Evolutionary conservation across 2,888 invertebrate genomes (phyloP), one percentile per base, ranked within the genome.

Genomic region (Meliscaeva auricollis): DNA sequence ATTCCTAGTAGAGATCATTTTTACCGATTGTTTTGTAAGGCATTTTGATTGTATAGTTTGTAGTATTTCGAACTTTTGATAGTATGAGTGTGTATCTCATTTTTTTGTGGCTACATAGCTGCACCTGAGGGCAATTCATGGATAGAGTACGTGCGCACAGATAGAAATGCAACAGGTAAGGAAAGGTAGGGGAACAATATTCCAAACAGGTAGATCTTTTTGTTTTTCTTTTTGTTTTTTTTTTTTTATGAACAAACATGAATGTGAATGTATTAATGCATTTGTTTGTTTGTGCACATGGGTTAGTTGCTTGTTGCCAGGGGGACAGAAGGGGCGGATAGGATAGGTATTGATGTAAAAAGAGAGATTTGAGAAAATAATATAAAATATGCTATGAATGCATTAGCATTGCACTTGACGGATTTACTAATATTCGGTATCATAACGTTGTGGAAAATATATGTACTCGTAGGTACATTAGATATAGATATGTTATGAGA

Each of bases 121-220:
- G 66, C 50, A 50, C 66, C 66, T 66, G 66, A 66, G 50, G 54
- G 66, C 66, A 50, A 66, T 66, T 35, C 48, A 66, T 66, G 66
- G 66, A 66, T 48, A 20, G 20, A 50, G 50, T 66, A 50, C 66
- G 66, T 66, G 66, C 66, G 50, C 66, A 66, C 30, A 50, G 48
- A 35, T 66, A 50, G 66, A 72, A 50, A 64, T 48, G 69, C 72
- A 83, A 83, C 83, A 83, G 83, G 83, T 83, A 78, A 32, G 41
- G 4, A 58, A 58, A 20, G 35, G 35, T 20, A 22, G 72, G 76
- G 66, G 60, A 72, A 62, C 38, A 52, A n/a, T 35, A 62, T 54
- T 44, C 15, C 11, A 70, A 70, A 81, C 81, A 81, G 81, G 76
- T 81, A 76, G 78, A 68, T 64, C 50, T 74, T 83, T 78, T 66